These are phyloP conservation scores for Periophthalmodon schlosseri DNA, from an alignment of 2,113 vertebrate genomes.

Conservation along the genomic window DNA sequence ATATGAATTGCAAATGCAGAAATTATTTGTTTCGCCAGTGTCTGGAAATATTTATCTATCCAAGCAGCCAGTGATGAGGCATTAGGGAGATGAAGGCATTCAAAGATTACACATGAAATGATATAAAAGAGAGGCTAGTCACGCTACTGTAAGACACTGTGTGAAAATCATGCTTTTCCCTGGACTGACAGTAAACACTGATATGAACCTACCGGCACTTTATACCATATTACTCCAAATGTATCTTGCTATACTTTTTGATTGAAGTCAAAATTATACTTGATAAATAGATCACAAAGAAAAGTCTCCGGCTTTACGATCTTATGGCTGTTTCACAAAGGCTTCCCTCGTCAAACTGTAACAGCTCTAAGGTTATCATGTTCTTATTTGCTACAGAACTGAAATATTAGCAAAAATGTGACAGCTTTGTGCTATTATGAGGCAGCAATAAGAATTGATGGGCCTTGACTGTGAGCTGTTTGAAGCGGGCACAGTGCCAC, in stretches of 20 bases:
- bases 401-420: background rate
- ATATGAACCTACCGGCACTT: background rate
- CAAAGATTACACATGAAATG: background rate
- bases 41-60: background rate
- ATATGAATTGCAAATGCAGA: slow-evolving; percentile 24
- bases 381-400: background rate
- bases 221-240: too few species aligned
- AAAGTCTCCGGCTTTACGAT: too few species aligned
- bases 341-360: background rate
- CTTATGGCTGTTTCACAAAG: too few species aligned
- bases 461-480: slow-evolving; percentile 21
- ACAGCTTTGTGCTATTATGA: slow-evolving; percentile 33
- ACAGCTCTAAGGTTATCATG: background rate
- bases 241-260: too few species aligned
- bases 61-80: background rate
- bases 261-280: too few species aligned
- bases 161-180: background rate
- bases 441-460: slow-evolving; percentile 39
- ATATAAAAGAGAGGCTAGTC: background rate
- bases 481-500: slow-evolving; percentile 44
- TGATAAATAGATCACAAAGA: too few species aligned
- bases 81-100: slow-evolving; percentile 9
- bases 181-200: background rate
- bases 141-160: background rate
- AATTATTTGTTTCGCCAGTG: slow-evolving; percentile 3